phyloP scores from a whole-genome alignment of 1,140 invertebrate genomes.

The Seison nebaliae region DNA sequence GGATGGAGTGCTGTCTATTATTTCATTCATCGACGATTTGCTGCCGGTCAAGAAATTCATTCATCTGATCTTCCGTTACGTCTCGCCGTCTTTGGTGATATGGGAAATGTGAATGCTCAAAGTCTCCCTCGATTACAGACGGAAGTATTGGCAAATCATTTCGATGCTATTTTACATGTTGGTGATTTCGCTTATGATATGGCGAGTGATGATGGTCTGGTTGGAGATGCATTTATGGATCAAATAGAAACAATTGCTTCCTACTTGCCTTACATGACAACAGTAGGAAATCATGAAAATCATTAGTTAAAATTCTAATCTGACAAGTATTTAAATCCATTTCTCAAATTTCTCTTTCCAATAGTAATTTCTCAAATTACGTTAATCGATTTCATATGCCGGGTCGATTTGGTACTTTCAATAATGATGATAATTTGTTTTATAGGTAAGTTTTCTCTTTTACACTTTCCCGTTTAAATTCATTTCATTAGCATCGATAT shows the following conservation, averaged over 20 bases:
- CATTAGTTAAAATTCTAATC: conserved; percentile 18
- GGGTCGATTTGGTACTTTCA: conserved; percentile 1
- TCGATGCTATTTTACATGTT: conserved; percentile 64
- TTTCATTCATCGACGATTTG: conserved; percentile 39
- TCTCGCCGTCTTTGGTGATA: conserved; percentile 60
- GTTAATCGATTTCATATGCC: conserved; percentile 12
- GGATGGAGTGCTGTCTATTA: conserved; percentile 52
- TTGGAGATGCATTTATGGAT: conserved; percentile 26
- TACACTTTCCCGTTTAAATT: too few relatives aligned
- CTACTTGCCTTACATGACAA: conserved; percentile 27
- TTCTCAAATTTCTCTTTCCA: neutral
- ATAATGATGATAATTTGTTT: conserved; percentile 6
- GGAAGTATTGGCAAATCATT: conserved; percentile 47
- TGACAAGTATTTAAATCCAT: neutral
- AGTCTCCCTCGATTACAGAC: conserved; percentile 50
- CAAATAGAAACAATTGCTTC: conserved; percentile 23
- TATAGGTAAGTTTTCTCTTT: too few relatives aligned
- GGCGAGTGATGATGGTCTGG: conserved; percentile 32
- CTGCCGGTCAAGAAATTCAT: too few relatives aligned
- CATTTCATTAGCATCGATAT: conserved; percentile 28
- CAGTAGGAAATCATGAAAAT: conserved; percentile 26
- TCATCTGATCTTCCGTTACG: conserved; percentile 44
- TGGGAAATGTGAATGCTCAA: conserved; percentile 57
- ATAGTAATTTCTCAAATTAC: conserved; percentile 15
- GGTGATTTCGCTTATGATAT: conserved; percentile 77